Evolutionary conservation across 2,113 vertebrate genomes (phyloP).

Genomic region (Salvelinus namaycush): DNA sequence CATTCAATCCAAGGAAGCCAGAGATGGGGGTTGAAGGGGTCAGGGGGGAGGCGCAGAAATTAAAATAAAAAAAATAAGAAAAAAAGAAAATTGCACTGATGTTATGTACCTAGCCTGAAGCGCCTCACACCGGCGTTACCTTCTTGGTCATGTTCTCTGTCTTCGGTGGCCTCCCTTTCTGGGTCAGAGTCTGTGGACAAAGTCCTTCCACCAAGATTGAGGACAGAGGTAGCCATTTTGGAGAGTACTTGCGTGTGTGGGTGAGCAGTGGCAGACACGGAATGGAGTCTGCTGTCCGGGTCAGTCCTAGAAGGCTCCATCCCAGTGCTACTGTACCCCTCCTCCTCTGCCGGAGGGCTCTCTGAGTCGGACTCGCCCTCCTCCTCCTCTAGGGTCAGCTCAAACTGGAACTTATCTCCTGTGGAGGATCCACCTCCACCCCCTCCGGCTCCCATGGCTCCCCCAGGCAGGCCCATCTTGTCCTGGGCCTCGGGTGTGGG

Average conservation of each 20-base stretch:
- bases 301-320: constrained; percentile 42
- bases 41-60: constrained; percentile 33
- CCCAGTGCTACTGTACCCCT: constrained; percentile 42
- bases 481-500: constrained; percentile 48
- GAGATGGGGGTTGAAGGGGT: constrained; percentile 33
- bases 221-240: constrained; percentile 25
- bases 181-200: constrained; percentile 58
- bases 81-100: constrained; percentile 35
- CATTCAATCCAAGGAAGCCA: constrained; percentile 38
- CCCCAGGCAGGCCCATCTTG: constrained; percentile 19
- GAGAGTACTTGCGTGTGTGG: constrained; percentile 13
- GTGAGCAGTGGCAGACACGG: constrained; percentile 21
- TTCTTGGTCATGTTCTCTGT: constrained; percentile 56
- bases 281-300: constrained; percentile 28
- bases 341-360: constrained; percentile 74
- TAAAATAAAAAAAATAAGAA: constrained; percentile 41
- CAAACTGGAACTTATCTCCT: constrained; percentile 83
- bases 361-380: constrained; percentile 78
- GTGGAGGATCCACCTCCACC: constrained; percentile 28
- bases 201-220: constrained; percentile 52
- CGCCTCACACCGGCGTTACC: constrained; percentile 38
- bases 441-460: constrained; percentile 55
- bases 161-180: constrained; percentile 58
- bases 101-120: constrained; percentile 70
- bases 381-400: constrained; percentile 78